Base-by-base conservation (phyloP, 2,888 invertebrate genomes). In the Noctua janthe region DNA sequence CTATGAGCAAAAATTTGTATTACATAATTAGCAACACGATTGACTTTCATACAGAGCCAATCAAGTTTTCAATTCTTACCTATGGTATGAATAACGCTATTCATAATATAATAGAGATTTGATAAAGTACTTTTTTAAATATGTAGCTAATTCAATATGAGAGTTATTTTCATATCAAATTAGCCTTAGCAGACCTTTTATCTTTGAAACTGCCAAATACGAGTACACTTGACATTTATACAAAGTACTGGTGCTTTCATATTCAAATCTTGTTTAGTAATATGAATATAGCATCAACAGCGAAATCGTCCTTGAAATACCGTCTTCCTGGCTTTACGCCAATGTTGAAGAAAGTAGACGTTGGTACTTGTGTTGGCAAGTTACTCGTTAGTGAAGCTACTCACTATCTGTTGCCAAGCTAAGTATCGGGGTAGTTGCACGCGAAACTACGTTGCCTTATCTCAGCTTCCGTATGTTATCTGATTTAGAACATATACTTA, bases 221-320 rank as follows among this genome's bases (percentile, higher is more conserved):
- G 29, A 29, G 29, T 29, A 72, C 64, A 64, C 39, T 39, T 17
- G 3, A 78, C 17, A 74, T 71, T 74, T 49, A 62, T 56, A 80
- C 39, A 77, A 87, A 77, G n/a, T 62, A n/a, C 66, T 62, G 23
- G 69, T 54, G 35, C 67, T 80, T 87, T 75, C 56, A 75, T 80
- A 87, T 87, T 87, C 76, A 85, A 87, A 84, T 76, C 59, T 75
- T 80, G 62, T 76, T 84, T 77, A 72, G 69, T 80, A 70, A 70
- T 35, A 75, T 77, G 71, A 86, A 83, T 72, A 78, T 54, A 66
- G 47, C 67, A 43, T 76, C 39, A 82, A 43, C 39, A 66, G 47
- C 76, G 17, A 73, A 74, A 80, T 74, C 29, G 71, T 80, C 72
- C 59, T 87, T 83, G 80, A 74, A 77, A 75, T 62, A 72, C 39